Base-by-base conservation (phyloP, 2,797 vertebrate species). In the Allobates femoralis region DNA sequence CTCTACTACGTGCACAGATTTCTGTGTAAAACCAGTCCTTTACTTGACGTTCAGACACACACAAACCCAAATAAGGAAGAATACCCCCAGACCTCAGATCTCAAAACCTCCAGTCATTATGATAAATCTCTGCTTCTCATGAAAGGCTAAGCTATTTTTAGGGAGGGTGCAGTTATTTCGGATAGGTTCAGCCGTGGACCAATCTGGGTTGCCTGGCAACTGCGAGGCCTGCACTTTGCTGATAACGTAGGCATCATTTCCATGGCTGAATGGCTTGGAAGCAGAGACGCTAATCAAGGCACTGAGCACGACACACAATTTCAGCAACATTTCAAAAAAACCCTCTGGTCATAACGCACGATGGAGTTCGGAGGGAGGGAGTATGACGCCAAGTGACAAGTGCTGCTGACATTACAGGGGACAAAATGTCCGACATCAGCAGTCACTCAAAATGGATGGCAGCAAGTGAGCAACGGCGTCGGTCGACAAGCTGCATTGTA, bases 141-240 rank as follows among this genome's bases (percentile, higher is more conserved):
- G 64, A 87, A 37, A 56, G 55, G 37, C 10, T 11, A 21, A 73
- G 64, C 66, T 74, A 75, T 87, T 84, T 87, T 83, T 81, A 46
- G 77, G 82, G 77, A 84, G 77, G 82, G 67, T 32, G 21, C 28
- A 67, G 86, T 88, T 7, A 71, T 85, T 78, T 85, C 0, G 0
- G 86, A 91, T 89, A 86, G 90, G 89, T 86, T 88, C 87, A 19
- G 50, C 89, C 62, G 86, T 89, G 88, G 92, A 94, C 91, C 91
- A 86, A 88, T 89, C 90, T 90, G 91, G 90, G 97, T 99, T 99
- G 98, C 98, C 96, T 98, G 90, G 98, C 96, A 96, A 99, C 97
- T 78, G 37, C 3, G 41, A 51, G 30, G 95, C 93, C 97, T 98
- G 97, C 96, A 94, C 96, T 92, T 82, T 94, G 90, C 96, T 96